Percentiles rank a stretch among this genome's conserved stretches.
These are phyloP conservation scores for Grammomys surdaster DNA, from an alignment of 2,113 vertebrate species.

Conservation along the genomic window DNA sequence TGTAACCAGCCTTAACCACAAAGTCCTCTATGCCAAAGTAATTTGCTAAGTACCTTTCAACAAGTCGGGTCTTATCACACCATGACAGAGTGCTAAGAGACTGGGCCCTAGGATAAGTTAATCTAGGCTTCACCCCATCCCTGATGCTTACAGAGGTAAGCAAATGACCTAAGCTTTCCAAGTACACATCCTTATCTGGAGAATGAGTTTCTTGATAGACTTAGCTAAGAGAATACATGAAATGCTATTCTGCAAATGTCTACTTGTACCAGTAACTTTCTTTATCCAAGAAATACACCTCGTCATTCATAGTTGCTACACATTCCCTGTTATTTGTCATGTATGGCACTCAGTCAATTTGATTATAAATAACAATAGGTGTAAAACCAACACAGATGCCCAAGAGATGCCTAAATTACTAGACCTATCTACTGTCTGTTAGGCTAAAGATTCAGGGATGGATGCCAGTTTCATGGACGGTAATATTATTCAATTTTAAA, in stretches of 20 bases:
- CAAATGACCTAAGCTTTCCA: not conserved
- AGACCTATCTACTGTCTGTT: not conserved
- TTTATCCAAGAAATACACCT: not conserved
- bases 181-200: not conserved
- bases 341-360: not conserved
- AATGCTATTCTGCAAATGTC: not conserved
- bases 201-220: not conserved
- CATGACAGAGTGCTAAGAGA: too few relatives aligned
- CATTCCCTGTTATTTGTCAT: not conserved
- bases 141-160: not conserved
- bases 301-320: not conserved
- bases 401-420: rapidly evolving
- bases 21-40: not conserved
- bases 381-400: not conserved
- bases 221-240: not conserved
- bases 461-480: not conserved
- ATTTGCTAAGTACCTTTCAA: not conserved
- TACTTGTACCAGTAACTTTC: not conserved
- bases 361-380: not conserved
- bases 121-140: not conserved
- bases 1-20: not conserved
- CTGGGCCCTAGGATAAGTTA: not conserved
- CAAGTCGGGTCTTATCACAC: not conserved
- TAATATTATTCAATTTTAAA: not conserved
- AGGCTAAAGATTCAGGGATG: not conserved